phyloP scores from a whole-genome alignment of 2,888 invertebrate species.

The Dryadula phaetusa region DNA sequence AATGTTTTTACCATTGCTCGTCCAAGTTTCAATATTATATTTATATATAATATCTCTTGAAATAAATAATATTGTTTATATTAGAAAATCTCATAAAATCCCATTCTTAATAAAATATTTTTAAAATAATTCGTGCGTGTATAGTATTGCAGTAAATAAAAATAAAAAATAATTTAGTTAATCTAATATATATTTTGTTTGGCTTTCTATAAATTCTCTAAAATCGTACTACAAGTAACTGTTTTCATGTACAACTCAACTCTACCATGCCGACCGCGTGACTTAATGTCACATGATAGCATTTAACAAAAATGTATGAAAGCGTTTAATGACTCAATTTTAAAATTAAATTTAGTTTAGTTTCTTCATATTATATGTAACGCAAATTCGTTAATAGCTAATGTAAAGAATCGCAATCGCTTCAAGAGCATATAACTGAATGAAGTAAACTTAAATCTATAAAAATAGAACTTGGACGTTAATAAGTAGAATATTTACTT shows the following conservation, averaged over 20 bases:
- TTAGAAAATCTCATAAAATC: not conserved
- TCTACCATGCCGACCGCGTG: conserved; percentile 37
- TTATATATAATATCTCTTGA: conserved; percentile 15
- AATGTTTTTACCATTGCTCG: conserved; percentile 26
- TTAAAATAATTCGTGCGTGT: not conserved
- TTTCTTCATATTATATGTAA: no score
- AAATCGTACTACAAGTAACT: not conserved
- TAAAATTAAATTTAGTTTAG: not conserved
- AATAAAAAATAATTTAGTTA: no score
- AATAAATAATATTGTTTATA: conserved; percentile 5
- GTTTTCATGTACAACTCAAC: conserved; percentile 15
- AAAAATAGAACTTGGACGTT: conserved; percentile 48
- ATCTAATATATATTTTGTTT: no score
- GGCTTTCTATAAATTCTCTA: no score
- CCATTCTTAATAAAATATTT: not conserved
- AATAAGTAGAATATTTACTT: not conserved
- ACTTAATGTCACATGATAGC: conserved; percentile 39
- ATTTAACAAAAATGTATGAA: conserved; percentile 17
- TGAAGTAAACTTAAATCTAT: conserved; percentile 59
- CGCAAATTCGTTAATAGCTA: conserved; percentile 48
- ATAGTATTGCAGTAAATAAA: no score
- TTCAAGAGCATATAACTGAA: conserved; percentile 61
- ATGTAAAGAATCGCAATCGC: conserved; percentile 52
- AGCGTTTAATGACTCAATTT: not conserved
- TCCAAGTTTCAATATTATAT: conserved; percentile 22